Evolutionary conservation across 2,888 invertebrate species (phyloP).

Genomic region (Argyresthia albistria): DNA sequence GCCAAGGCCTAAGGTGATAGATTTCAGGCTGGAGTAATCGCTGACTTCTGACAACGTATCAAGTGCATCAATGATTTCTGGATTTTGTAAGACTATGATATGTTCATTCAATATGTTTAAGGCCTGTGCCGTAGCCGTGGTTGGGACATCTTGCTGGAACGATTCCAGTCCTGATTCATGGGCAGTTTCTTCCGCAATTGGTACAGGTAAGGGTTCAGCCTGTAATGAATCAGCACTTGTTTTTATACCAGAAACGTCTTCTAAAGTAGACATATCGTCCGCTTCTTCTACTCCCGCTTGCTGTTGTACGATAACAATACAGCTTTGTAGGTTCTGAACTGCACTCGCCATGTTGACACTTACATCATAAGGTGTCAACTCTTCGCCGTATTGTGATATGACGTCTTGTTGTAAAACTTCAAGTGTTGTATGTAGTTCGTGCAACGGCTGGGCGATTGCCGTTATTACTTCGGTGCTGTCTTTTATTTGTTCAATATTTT

Average conservation of each 20-base stretch:
- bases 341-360: conserved; percentile 41
- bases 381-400: conserved; percentile 49
- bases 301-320: conserved; percentile 59
- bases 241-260: conserved; percentile 72
- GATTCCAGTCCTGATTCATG: conserved; percentile 22
- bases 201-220: conserved; percentile 38
- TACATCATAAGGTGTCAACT: conserved; percentile 28
- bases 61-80: conserved; percentile 42
- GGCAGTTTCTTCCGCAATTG: conserved; percentile 30
- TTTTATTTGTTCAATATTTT: conserved; percentile 39
- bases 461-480: conserved; percentile 33
- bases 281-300: conserved; percentile 56
- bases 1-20: conserved; percentile 32
- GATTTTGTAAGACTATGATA: conserved; percentile 38
- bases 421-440: conserved; percentile 51
- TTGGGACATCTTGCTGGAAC: conserved; percentile 20
- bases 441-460: conserved; percentile 54
- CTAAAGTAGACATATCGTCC: conserved; percentile 69
- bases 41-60: conserved; percentile 46
- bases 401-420: conserved; percentile 59
- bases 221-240: conserved; percentile 63
- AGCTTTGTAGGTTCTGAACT: conserved; percentile 51
- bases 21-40: conserved; percentile 45
- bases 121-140: conserved; percentile 39
- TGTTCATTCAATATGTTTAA: conserved; percentile 44